Conservation (phyloP, 2,888 invertebrate genomes). For the Nemapogon koenigi region DNA sequence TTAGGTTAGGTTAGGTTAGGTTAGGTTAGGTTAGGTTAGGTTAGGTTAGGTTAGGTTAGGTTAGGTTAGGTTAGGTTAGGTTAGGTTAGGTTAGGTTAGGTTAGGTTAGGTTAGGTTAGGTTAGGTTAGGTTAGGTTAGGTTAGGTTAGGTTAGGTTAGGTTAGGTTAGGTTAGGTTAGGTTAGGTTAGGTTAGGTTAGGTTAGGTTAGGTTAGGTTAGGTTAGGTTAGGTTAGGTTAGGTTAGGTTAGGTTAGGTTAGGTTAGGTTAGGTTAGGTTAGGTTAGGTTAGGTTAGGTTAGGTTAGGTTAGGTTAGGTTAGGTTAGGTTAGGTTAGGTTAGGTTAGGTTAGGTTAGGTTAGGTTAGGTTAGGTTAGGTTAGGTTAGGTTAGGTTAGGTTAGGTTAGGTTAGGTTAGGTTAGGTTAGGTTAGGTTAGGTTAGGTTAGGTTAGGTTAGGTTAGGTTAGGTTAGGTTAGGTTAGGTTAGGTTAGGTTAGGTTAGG, state of each 20-base stretch:
- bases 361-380: background rate
- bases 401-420: background rate
- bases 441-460: background rate
- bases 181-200: background rate
- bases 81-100: background rate
- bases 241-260: background rate
- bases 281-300: background rate
- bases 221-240: background rate
- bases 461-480: background rate
- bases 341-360: background rate
- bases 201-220: background rate
- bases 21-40: background rate
- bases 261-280: background rate
- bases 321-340: background rate
- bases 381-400: background rate
- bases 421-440: background rate
- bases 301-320: background rate
- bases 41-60: background rate
- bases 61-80: background rate
- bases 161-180: background rate
- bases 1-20: background rate
- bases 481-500: background rate
- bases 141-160: background rate
- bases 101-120: background rate
- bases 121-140: background rate